These are phyloP conservation scores for Odontomyia ornata DNA, from an alignment of 2,888 invertebrate species.

Conservation along the genomic window DNA sequence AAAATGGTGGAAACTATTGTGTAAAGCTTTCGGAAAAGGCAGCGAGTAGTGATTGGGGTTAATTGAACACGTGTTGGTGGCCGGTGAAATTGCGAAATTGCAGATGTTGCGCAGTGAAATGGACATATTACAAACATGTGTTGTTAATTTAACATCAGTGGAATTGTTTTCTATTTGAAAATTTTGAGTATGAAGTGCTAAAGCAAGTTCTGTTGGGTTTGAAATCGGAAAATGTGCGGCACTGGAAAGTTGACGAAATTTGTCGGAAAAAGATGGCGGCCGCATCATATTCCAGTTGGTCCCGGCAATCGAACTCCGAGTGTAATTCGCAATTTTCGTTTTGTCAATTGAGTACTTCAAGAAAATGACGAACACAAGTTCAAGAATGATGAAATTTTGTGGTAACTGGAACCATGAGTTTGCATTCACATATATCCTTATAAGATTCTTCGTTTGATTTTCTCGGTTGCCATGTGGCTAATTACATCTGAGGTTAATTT, in stretches of 20 bases:
- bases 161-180: not conserved
- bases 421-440: too few species aligned
- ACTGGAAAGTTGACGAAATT: not conserved
- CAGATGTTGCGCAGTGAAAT: not conserved
- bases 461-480: conserved; percentile 28
- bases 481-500: too few species aligned
- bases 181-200: too few species aligned
- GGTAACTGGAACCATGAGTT: too few species aligned
- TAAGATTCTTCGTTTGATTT: too few species aligned
- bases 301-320: not conserved
- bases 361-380: too few species aligned
- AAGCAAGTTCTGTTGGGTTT: too few species aligned
- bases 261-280: conserved; percentile 12
- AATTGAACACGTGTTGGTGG: conserved; percentile 19
- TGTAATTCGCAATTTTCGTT: not conserved
- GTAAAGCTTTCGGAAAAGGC: not conserved
- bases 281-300: conserved; percentile 14
- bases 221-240: not conserved
- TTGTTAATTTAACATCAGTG: not conserved
- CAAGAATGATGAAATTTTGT: too few species aligned
- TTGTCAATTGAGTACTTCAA: too few species aligned
- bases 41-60: not conserved
- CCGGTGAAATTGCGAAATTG: conserved; percentile 1
- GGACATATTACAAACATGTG: not conserved
- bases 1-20: conserved; percentile 11